These are phyloP conservation scores for Zygaena filipendulae DNA, from an alignment of 2,888 invertebrate genomes.

Conservation along the genomic window DNA sequence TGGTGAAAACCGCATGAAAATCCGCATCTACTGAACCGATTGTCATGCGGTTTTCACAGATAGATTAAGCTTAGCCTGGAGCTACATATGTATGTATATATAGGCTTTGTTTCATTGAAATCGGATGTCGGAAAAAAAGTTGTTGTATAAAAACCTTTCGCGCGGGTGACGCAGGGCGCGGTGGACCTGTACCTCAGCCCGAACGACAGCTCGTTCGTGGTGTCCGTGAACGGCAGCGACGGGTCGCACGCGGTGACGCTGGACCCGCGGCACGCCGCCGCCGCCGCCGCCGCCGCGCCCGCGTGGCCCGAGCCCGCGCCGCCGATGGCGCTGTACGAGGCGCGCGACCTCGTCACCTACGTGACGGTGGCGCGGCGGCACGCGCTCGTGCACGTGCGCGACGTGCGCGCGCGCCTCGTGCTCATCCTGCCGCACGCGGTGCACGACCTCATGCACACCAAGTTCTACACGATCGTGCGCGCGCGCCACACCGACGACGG, in stretches of 20 bases:
- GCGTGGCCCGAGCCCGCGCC: constrained; percentile 51
- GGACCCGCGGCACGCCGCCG: constrained; percentile 68
- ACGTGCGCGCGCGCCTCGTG: constrained; percentile 86
- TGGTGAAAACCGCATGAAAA: too few relatives aligned
- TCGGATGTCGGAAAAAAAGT: too few relatives aligned
- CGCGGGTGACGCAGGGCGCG: constrained; percentile 90
- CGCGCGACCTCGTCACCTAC: constrained; percentile 85
- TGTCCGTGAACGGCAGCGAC: constrained; percentile 78
- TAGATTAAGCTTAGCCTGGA: too few relatives aligned
- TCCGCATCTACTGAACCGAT: too few relatives aligned
- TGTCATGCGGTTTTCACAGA: too few relatives aligned
- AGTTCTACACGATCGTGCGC: constrained; percentile 89
- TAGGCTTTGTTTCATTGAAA: too few relatives aligned
- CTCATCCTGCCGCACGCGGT: constrained; percentile 87
- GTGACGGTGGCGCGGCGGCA: constrained; percentile 83
- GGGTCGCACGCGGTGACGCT: constrained; percentile 80
- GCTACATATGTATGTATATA: too few relatives aligned
- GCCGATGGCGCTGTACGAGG: too few relatives aligned
- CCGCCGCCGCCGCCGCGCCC: too few relatives aligned
- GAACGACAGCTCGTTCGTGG: constrained; percentile 91
- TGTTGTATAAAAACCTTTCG: too few relatives aligned
- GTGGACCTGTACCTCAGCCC: constrained; percentile 93
- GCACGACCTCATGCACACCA: constrained; percentile 84
- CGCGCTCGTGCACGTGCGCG: constrained; percentile 82
- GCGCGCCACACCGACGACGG: constrained; percentile 72